Evolutionary conservation across 2,888 invertebrate genomes (phyloP).

Genomic region (Heliconius cydno): DNA sequence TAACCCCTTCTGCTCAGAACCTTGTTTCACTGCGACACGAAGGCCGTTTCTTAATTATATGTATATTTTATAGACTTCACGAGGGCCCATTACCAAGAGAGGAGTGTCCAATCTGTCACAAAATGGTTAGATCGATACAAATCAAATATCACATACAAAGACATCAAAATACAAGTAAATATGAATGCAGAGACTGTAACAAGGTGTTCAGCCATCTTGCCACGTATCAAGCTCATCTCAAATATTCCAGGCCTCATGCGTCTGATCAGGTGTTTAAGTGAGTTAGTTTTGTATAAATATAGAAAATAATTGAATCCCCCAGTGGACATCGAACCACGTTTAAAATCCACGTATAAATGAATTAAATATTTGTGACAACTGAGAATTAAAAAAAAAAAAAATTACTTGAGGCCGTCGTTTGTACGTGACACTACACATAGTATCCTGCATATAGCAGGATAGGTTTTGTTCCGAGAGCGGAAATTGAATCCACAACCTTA

Average conservation of each 20-base stretch:
- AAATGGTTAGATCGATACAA: conserved; percentile 72
- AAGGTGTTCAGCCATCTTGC: conserved; percentile 73
- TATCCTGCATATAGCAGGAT: no score
- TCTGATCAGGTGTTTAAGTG: conserved; percentile 72
- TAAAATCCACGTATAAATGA: no score
- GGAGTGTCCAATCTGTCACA: conserved; percentile 72
- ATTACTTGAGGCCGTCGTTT: no score
- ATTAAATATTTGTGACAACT: no score
- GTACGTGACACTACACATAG: no score
- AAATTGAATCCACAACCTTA: background rate
- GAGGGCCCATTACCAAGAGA: conserved; percentile 71
- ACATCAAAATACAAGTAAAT: conserved; percentile 65
- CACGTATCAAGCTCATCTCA: conserved; percentile 74
- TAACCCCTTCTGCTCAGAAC: no score
- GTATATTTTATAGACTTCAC: conserved; percentile 62
- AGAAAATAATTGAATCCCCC: no score
- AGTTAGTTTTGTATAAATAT: conserved; percentile 48
- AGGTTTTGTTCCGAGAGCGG: no score
- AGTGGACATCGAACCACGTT: no score
- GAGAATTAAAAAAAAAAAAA: no score
- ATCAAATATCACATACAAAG: conserved; percentile 74
- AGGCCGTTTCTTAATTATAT: background rate
- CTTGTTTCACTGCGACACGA: no score
- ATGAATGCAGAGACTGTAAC: conserved; percentile 69
- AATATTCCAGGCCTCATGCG: conserved; percentile 74